A percentile compares a stretch with the other conserved stretches of the same genome.
phyloP scores from a whole-genome alignment of 2,888 invertebrate genomes.

The Deilephila elpenor region DNA sequence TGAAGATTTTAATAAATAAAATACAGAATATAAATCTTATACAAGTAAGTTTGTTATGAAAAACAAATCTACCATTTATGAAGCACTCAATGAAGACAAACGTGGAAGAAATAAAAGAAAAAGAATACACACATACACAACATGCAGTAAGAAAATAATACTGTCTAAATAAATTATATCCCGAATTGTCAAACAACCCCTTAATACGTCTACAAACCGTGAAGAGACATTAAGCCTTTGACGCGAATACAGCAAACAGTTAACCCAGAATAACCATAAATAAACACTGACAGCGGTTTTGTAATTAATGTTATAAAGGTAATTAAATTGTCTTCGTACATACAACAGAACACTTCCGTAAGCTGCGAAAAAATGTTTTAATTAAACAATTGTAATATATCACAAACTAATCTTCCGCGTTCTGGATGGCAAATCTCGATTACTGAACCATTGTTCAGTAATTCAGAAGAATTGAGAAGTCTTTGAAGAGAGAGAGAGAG shows the following conservation, averaged over 20 bases:
- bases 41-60: no score
- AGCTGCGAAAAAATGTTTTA: constrained; percentile 10
- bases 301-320: constrained; percentile 21
- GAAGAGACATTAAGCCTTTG: background rate
- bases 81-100: no score
- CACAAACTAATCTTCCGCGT: constrained; percentile 18
- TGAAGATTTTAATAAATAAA: no score
- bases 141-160: no score
- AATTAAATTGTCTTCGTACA: constrained; percentile 15
- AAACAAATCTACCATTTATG: no score
- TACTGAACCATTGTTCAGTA: constrained; percentile 17
- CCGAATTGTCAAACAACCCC: no score
- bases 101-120: no score
- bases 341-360: background rate
- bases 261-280: constrained; percentile 9
- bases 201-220: background rate
- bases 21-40: no score
- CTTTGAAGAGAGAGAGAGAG: background rate
- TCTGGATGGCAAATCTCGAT: constrained; percentile 30
- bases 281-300: constrained; percentile 19
- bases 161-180: no score
- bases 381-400: constrained; percentile 15
- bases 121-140: no score
- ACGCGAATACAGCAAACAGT: background rate
- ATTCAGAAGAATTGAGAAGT: background rate